Conservation (phyloP, 2,113 vertebrate genomes). For the Ictalurus furcatus region DNA sequence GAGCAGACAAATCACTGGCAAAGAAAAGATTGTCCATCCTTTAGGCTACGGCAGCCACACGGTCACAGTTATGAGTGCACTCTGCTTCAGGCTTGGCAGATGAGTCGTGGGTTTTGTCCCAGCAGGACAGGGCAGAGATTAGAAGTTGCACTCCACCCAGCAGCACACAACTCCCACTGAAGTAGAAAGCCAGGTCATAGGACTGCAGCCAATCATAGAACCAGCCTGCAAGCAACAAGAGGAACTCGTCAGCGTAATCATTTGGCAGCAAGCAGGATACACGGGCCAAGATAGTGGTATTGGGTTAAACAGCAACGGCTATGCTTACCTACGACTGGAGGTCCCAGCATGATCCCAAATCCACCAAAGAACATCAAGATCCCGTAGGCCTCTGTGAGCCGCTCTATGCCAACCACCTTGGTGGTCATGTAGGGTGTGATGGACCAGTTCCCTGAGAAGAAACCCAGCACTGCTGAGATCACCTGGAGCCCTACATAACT, state of each 20-base stretch:
- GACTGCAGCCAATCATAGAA: conserved; percentile 85
- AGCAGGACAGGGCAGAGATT: conserved; percentile 70
- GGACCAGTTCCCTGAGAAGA: conserved; percentile 88
- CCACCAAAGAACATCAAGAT: conserved; percentile 88
- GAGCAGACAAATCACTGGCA: not conserved
- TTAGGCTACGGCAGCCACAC: conserved; percentile 75
- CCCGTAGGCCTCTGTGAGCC: conserved; percentile 81
- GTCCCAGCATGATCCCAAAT: conserved; percentile 84
- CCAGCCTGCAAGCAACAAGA: conserved; percentile 72
- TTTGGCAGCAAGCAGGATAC: not conserved
- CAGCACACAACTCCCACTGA: conserved; percentile 81
- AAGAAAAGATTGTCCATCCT: not conserved
- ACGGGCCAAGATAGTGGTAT: not conserved
- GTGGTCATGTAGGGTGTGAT: conserved; percentile 86
- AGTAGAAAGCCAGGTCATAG: conserved; percentile 82
- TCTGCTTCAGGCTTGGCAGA: conserved; percentile 63
- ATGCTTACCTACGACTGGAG: conserved; percentile 83
- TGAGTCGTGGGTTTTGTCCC: conserved; percentile 61
- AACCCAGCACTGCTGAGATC: conserved; percentile 79
- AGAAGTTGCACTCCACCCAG: conserved; percentile 78
- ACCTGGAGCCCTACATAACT: conserved; percentile 76
- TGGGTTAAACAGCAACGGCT: not conserved
- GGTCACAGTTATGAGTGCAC: conserved; percentile 68
- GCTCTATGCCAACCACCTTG: conserved; percentile 83
- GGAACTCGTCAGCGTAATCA: not conserved